Evolutionary conservation across 2,888 invertebrate genomes (phyloP).

Genomic region (Galeruca laticollis): DNA sequence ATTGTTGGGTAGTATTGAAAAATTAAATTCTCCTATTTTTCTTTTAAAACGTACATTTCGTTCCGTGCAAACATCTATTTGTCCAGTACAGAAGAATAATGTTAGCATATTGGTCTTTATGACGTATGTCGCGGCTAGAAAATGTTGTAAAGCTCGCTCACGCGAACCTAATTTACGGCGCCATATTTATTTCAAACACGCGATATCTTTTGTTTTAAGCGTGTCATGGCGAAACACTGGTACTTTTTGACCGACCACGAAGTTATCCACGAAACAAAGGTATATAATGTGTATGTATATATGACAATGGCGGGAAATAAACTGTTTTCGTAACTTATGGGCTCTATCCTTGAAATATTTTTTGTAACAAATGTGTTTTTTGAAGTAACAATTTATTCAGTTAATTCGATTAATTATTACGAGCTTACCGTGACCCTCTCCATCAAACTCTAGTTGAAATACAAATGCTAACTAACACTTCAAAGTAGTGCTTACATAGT

Average conservation of each 20-base stretch:
- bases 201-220: conserved; percentile 67
- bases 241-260: conserved; percentile 52
- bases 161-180: conserved; percentile 67
- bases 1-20: neutral
- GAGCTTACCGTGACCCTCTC: no score
- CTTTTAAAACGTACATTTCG: neutral
- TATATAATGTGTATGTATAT: conserved; percentile 42
- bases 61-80: conserved; percentile 20
- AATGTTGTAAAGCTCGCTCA: conserved; percentile 65
- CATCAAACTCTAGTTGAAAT: no score
- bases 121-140: conserved; percentile 61
- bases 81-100: conserved; percentile 39
- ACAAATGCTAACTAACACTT: no score
- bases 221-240: conserved; percentile 65
- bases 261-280: conserved; percentile 59
- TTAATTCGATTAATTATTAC: no score
- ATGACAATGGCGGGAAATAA: conserved; percentile 54
- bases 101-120: conserved; percentile 50
- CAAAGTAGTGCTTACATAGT: no score
- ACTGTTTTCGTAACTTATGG: conserved; percentile 39
- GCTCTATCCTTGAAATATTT: conserved; percentile 18
- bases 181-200: conserved; percentile 67
- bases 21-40: neutral
- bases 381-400: neutral
- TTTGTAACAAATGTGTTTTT: conserved; percentile 1